Evolutionary conservation across 2,113 vertebrate species (phyloP), one percentile per base, ranked within the genome.

Genomic region (Fulmarus glacialis): DNA sequence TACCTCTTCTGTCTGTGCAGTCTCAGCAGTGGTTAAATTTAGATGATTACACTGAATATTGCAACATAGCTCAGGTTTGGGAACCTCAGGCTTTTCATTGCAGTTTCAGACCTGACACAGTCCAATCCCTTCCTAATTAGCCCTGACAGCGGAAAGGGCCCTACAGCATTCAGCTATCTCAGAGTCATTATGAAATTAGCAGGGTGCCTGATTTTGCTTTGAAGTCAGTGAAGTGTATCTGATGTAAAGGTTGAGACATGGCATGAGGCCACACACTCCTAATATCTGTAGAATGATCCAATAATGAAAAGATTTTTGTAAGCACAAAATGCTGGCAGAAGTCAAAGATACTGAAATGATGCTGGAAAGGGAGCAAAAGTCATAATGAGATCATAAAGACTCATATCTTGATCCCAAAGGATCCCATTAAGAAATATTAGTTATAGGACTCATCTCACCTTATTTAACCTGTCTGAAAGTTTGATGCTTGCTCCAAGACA

Each of bases 131-230:
- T n/a, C 89, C 72, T 94, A 96, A 92, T 92, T 94, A 94, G 62
- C 77, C 67, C 77, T 94, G 89, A 90, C 82, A 96, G 95, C 67
- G 40, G 40, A 77, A 64, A 92, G 62, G 86, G 45, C 86, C 90
- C 73, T 75, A 53, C 59, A 93, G 74, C 48, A 58, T 36, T 66
- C 79, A 72, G 53, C 53, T 77, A 27, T 67, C 87, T 93, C 83
- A 43, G 73, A 77, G 73, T 52, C 67, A 90, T 96, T 92, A 75
- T 52, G 86, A 66, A 96, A 96, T 94, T 96, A 96, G 78, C 89
- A 82, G 79, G 83, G 82, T 92, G 93, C 88, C 87, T 74, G 66
- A 45, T 82, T 93, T 64, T 82, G 55, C 81, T 82, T 64, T 92
- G 89, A 80, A 82, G 63, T 11, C 53, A 59, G 42, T 53, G 74